Evolutionary conservation across 2,888 invertebrate species (phyloP), one percentile per base, ranked within the genome.

Genomic region (Camptogramma bilineatum): DNA sequence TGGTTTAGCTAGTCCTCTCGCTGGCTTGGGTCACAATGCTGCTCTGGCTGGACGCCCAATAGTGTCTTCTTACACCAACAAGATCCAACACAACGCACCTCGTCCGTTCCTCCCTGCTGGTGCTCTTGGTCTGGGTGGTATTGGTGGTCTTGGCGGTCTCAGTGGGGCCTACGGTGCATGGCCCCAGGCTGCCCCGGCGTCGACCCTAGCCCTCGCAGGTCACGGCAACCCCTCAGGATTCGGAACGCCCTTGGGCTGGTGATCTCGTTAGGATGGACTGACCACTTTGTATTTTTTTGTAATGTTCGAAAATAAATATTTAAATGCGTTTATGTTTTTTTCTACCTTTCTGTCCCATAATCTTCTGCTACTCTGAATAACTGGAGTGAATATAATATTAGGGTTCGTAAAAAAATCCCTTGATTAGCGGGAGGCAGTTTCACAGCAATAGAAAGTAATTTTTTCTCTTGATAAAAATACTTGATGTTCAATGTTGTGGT

Each of bases 21-120:
- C 64, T 55, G 66, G 69, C 18, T 48, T 62, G n/a, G 64, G 69
- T 34, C 68, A 52, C 58, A 62, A 69, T 42, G 53, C 63, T 31
- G 68, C 52, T 24, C 58, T 64, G n/a, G 31, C 62, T 52, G 34
- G 67, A 55, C 42, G 60, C 18, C 73, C 73, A 2, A 54, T 70
- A 9, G 67, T 71, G 46, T 75, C 75, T 13, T 70, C 70, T 4
- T 75, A 73, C 63, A 68, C 71, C 16, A 70, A 73, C 52, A 68
- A 65, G 31, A 61, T 73, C 44, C 61, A 73, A 2, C 75, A 75
- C 52, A 72, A 71, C 39, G 69, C 57, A 34, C 73, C 73, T 44
- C 70, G 64, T 48, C 69, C 73, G 3, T 72, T 64, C 47, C 57
- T 55, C 4, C 60, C 66, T 47, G 52, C 62, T 2, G 60, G 67